These are phyloP conservation scores for Paramisgurnus dabryanus DNA, from an alignment of 2,113 vertebrate species.

Conservation along the genomic window DNA sequence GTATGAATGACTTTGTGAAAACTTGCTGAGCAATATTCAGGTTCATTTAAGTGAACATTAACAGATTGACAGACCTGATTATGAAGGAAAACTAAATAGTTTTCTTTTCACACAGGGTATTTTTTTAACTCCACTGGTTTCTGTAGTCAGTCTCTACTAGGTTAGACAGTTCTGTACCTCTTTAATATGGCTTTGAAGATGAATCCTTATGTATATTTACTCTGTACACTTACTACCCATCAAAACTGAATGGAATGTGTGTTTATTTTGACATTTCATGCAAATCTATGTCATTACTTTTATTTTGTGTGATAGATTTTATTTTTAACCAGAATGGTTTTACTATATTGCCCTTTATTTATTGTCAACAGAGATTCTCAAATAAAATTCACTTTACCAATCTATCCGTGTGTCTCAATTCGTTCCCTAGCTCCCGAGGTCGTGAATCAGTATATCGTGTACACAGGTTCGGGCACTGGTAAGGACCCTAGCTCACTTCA, in stretches of 20 bases:
- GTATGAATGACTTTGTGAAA: constrained; percentile 18
- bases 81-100: not conserved
- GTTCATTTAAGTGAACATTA: not conserved
- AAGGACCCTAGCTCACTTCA: no score
- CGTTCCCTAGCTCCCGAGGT: no score
- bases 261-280: not conserved
- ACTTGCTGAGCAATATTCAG: constrained; percentile 4
- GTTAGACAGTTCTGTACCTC: not conserved
- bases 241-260: constrained; percentile 6
- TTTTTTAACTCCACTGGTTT: not conserved
- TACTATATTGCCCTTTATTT: constrained; percentile 56
- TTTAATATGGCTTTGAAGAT: constrained; percentile 14
- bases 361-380: constrained; percentile 57
- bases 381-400: constrained; percentile 57
- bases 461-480: no score
- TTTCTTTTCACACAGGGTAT: not conserved
- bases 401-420: no score
- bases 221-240: constrained; percentile 43
- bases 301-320: constrained; percentile 32
- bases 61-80: not conserved
- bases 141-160: not conserved
- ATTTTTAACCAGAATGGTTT: constrained; percentile 40
- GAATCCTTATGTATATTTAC: not conserved
- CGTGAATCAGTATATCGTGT: no score
- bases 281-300: constrained; percentile 1